Evolutionary conservation across 2,888 invertebrate species (phyloP).

Genomic region (Dicyrtoma fusca): DNA sequence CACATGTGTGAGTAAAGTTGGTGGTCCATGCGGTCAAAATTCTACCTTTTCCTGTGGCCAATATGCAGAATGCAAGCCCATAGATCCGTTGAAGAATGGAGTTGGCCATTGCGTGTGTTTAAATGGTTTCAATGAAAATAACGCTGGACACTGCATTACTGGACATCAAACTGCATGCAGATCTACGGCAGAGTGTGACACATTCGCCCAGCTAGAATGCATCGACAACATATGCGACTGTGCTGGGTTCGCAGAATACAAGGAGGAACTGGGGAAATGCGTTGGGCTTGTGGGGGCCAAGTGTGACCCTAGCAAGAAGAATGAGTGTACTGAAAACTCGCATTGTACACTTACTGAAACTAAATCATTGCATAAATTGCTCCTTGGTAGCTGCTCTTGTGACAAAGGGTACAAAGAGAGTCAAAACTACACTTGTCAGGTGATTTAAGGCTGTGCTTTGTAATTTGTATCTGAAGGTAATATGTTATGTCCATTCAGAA

Average conservation of each 20-base stretch:
- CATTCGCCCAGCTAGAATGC: background rate
- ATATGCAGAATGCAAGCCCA: background rate
- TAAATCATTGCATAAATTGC: no score
- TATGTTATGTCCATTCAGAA: no score
- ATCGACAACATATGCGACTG: conserved; percentile 1
- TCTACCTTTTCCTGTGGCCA: background rate
- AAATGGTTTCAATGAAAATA: background rate
- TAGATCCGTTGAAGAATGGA: background rate
- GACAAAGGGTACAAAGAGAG: no score
- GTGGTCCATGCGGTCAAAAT: background rate
- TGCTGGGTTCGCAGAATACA: background rate
- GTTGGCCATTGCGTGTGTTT: conserved; percentile 12
- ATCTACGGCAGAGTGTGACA: background rate
- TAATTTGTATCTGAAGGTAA: no score
- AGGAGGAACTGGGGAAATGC: background rate
- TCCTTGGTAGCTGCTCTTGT: no score
- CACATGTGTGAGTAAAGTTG: background rate
- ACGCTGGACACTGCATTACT: background rate
- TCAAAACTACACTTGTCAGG: no score
- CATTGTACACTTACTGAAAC: no score
- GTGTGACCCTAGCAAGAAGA: background rate
- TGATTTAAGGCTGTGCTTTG: no score
- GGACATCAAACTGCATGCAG: background rate
- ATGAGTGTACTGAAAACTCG: no score
- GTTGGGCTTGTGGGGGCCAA: conserved; percentile 6